Conservation (phyloP, 2,888 invertebrate species). For the Callinectes sapidus region DNA sequence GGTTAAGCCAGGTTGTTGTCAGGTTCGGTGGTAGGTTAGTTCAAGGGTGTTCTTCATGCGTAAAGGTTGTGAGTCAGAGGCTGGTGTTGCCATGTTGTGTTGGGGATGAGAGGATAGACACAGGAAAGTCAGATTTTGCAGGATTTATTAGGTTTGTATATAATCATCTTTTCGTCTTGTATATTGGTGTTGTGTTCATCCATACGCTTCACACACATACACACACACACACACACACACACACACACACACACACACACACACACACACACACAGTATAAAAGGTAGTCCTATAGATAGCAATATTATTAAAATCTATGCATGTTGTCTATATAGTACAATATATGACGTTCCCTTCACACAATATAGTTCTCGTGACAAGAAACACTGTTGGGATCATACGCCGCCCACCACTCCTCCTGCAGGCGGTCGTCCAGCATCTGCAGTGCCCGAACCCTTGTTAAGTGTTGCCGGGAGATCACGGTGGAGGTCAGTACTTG, state of each 20-base stretch:
- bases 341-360: background rate
- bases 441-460: slow-evolving; percentile 37
- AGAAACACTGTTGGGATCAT: slow-evolving; percentile 39
- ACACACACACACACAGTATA: slow-evolving; percentile 25
- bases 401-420: slow-evolving; percentile 62
- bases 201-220: slow-evolving; percentile 37
- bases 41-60: background rate
- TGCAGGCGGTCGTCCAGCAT: slow-evolving; percentile 55
- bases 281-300: background rate
- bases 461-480: slow-evolving; percentile 42
- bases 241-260: slow-evolving; percentile 38
- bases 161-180: background rate
- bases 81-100: background rate
- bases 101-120: background rate
- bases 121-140: background rate
- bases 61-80: background rate
- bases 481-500: slow-evolving; percentile 33
- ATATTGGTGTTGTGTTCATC: background rate
- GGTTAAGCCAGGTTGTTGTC: too few relatives aligned
- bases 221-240: slow-evolving; percentile 39
- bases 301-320: slow-evolving; percentile 6
- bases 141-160: background rate
- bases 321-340: background rate
- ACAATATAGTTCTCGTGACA: slow-evolving; percentile 59
- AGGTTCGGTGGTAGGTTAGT: background rate